These are phyloP conservation scores for Zoroaster sp. DNA, from an alignment of 53 echinoderm and acorn worm genomes.

Conservation along the genomic window DNA sequence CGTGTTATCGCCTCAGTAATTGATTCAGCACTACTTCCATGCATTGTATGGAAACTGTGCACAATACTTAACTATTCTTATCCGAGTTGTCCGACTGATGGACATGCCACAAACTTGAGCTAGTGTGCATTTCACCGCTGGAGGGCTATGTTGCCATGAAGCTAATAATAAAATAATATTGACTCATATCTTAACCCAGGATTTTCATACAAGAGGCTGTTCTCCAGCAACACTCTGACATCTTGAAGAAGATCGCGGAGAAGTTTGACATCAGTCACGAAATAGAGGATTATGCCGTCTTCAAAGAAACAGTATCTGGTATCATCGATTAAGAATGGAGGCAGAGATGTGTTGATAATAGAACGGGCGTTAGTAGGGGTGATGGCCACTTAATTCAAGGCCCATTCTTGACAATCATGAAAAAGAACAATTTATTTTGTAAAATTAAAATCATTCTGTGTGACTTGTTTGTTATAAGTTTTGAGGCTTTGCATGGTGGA, in stretches of 20 bases:
- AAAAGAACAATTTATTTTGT: not conserved
- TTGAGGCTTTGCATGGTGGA: no score
- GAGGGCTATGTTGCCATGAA: no score
- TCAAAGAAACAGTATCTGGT: not conserved
- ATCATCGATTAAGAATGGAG: not conserved
- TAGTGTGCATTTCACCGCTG: no score
- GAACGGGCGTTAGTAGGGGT: not conserved
- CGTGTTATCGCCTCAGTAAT: no score
- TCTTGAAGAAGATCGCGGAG: not conserved
- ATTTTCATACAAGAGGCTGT: not conserved
- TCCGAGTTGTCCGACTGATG: no score
- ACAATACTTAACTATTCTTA: no score
- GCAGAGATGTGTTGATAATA: no score
- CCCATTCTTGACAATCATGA: not conserved
- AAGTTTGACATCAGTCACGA: conserved; percentile 25
- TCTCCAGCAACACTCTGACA: conserved; percentile 1
- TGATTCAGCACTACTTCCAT: no score
- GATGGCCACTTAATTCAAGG: not conserved
- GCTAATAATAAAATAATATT: not conserved
- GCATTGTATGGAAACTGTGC: no score
- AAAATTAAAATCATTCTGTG: not conserved
- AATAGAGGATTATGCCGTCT: not conserved
- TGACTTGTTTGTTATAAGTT: not conserved
- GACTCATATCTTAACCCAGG: not conserved
- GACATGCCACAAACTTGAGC: no score